Conservation (phyloP, 2,888 invertebrate species). For the Augiades crinisus region DNA sequence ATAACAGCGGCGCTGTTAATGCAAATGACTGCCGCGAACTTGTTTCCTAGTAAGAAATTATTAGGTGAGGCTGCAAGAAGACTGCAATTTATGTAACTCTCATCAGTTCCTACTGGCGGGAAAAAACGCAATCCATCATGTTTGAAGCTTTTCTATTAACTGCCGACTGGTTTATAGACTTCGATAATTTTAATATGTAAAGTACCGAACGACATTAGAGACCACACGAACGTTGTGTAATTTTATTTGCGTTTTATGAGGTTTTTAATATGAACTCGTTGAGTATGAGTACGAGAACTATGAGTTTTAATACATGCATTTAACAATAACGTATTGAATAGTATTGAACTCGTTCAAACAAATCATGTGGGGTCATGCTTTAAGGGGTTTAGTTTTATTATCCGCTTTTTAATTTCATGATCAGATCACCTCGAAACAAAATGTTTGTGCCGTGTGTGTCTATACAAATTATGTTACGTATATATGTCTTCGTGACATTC, state of each 20-base stretch:
- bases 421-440: no score
- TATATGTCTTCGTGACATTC: no score
- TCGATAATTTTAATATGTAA: background rate
- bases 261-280: no score
- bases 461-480: no score
- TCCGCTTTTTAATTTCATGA: no score
- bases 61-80: slow-evolving; percentile 18
- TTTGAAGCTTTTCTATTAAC: slow-evolving; percentile 18
- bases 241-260: background rate
- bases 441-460: no score
- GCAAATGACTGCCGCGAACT: slow-evolving; percentile 23
- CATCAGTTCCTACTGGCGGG: slow-evolving; percentile 11
- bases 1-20: slow-evolving; percentile 13
- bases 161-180: slow-evolving; percentile 7
- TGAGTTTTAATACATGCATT: no score
- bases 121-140: slow-evolving; percentile 24
- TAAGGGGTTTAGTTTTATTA: no score
- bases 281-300: no score
- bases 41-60: slow-evolving; percentile 24
- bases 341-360: no score
- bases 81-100: slow-evolving; percentile 25
- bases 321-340: no score
- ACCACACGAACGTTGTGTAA: background rate
- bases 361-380: no score
- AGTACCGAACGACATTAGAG: background rate